Evolutionary conservation across 2,888 invertebrate genomes (phyloP).

Genomic region (Aproaerema taeniolella): DNA sequence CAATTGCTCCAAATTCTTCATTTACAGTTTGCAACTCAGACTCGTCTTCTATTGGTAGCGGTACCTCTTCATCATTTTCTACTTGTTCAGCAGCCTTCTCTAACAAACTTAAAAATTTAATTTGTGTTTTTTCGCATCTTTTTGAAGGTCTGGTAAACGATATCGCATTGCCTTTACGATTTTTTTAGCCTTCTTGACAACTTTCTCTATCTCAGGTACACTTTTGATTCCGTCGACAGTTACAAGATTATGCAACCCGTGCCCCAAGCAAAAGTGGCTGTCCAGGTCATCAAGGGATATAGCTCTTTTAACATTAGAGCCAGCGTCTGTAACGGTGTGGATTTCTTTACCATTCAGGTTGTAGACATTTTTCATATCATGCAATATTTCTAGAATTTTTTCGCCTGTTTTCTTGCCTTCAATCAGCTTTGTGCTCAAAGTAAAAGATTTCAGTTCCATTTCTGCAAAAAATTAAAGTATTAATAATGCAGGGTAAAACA

Average conservation of each 20-base stretch:
- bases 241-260: constrained; percentile 13
- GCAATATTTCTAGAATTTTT: constrained; percentile 4
- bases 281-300: constrained; percentile 1
- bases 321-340: constrained; percentile 8
- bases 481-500: too few species aligned
- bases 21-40: neutral
- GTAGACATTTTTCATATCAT: constrained; percentile 3
- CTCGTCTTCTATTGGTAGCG: neutral
- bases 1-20: neutral
- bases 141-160: neutral
- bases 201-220: neutral
- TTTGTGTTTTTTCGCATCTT: neutral
- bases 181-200: neutral
- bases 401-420: constrained; percentile 6
- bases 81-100: neutral
- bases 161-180: neutral
- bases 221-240: constrained; percentile 12
- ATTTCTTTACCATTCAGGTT: constrained; percentile 5
- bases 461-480: too few species aligned
- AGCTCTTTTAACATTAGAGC: constrained; percentile 5
- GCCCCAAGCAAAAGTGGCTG: constrained; percentile 13
- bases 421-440: neutral
- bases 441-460: neutral
- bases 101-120: neutral
- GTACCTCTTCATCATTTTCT: neutral